phyloP scores from a whole-genome alignment of 1,140 invertebrate species.

The Drosophila equinoxialis region DNA sequence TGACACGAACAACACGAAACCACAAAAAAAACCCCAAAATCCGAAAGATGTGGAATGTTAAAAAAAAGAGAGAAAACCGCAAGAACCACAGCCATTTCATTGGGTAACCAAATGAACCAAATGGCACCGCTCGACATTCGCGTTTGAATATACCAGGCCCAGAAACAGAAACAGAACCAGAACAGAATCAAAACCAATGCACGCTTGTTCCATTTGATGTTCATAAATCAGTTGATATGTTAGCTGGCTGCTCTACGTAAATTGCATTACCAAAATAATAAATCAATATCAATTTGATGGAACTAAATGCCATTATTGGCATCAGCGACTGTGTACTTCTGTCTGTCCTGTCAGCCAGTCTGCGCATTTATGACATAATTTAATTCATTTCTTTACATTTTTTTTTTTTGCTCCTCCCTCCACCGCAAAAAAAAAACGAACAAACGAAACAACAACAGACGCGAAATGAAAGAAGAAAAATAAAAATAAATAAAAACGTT shows the following conservation, averaged over 20 bases:
- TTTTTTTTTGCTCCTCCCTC: conserved; percentile 29
- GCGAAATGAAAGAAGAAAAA: conserved; percentile 1
- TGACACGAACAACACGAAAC: not conserved
- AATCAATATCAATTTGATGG: conserved; percentile 72
- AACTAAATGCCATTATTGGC: conserved; percentile 74
- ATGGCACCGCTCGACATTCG: conserved; percentile 29
- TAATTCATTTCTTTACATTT: conserved; percentile 67
- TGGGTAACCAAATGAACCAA: conserved; percentile 36
- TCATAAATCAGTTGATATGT: conserved; percentile 33
- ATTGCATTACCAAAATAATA: conserved; percentile 80
- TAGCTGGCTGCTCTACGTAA: conserved; percentile 20
- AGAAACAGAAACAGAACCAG: not conserved
- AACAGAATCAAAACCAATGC: not conserved
- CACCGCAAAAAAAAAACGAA: not conserved
- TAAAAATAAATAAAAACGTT: conserved; percentile 28
- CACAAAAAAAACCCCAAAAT: not conserved
- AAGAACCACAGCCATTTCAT: conserved; percentile 53
- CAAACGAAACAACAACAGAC: conserved; percentile 3
- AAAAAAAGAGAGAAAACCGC: conserved; percentile 20
- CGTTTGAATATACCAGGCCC: conserved; percentile 10
- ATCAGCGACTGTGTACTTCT: conserved; percentile 14
- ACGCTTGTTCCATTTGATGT: conserved; percentile 38
- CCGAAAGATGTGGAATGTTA: not conserved
- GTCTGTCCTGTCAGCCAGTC: conserved; percentile 10
- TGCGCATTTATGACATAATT: conserved; percentile 71